phyloP scores from a whole-genome alignment of 2,797 vertebrate species.

The Nasua narica region DNA sequence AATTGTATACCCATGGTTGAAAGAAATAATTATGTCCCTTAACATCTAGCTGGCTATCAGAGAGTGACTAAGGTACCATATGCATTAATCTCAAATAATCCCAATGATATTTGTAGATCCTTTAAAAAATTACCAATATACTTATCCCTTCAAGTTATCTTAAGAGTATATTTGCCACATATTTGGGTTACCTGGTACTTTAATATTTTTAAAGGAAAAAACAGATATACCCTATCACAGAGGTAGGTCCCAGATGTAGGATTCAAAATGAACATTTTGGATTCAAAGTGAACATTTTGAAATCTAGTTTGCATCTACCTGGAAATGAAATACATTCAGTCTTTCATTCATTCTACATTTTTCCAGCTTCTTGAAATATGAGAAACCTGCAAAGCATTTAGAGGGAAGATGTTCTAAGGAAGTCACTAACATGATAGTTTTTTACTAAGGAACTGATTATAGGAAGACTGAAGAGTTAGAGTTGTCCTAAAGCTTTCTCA shows the following conservation, averaged over 20 bases:
- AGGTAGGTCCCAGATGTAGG: neutral
- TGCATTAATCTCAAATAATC: constrained; percentile 12
- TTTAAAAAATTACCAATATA: neutral
- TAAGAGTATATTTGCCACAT: neutral
- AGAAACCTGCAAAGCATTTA: neutral
- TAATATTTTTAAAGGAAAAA: constrained; percentile 8
- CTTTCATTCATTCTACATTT: neutral
- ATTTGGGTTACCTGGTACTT: neutral
- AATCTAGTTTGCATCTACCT: neutral
- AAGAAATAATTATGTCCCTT: neutral
- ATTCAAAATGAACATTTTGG: neutral
- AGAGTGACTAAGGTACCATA: neutral
- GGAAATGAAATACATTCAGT: constrained; percentile 19
- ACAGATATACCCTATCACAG: neutral
- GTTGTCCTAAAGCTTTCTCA: neutral
- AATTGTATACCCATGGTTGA: neutral
- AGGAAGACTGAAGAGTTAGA: neutral
- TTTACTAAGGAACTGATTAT: neutral
- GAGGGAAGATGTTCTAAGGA: neutral
- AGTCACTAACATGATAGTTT: neutral
- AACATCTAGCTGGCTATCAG: neutral
- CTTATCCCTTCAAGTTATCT: neutral
- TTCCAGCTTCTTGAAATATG: neutral
- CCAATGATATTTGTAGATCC: neutral
- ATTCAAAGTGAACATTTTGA: neutral